Conservation (phyloP, 2,113 vertebrate genomes). For the Glaucomys volans region DNA sequence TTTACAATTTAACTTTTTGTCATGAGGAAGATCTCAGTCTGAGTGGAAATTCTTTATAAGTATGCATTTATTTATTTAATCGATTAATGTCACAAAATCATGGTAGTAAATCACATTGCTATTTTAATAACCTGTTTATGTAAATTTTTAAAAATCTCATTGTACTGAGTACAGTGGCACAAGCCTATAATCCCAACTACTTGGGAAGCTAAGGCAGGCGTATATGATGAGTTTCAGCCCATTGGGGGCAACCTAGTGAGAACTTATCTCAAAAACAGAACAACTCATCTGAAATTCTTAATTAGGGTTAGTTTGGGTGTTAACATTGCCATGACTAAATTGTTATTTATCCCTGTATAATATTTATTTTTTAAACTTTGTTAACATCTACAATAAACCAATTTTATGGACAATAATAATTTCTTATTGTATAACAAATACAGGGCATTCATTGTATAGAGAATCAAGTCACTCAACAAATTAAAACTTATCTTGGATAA, state of each 20-base stretch:
- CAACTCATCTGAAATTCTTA: not conserved
- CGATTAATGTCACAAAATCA: constrained; percentile 65
- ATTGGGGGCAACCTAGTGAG: not conserved
- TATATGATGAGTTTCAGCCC: not conserved
- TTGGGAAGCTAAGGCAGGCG: not conserved
- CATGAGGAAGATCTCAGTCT: constrained; percentile 20
- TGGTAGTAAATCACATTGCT: constrained; percentile 55
- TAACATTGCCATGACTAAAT: constrained; percentile 56
- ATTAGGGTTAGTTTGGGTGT: constrained; percentile 48
- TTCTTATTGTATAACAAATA: constrained; percentile 67
- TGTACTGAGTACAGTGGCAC: not conserved
- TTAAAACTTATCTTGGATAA: constrained; percentile 72
- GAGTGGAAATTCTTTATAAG: constrained; percentile 58
- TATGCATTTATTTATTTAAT: constrained; percentile 60
- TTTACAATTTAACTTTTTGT: constrained; percentile 39
- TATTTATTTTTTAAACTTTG: constrained; percentile 73
- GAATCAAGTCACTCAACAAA: constrained; percentile 72
- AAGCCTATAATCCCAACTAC: not conserved
- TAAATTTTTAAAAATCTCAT: constrained; percentile 42
- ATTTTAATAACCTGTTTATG: constrained; percentile 72
- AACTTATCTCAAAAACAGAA: not conserved
- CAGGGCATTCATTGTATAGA: constrained; percentile 69
- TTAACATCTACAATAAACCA: constrained; percentile 73
- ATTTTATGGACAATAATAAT: constrained; percentile 61
- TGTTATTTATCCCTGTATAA: constrained; percentile 63